Evolutionary conservation across 2,888 invertebrate species (phyloP).

Genomic region (Orthosia cruda): DNA sequence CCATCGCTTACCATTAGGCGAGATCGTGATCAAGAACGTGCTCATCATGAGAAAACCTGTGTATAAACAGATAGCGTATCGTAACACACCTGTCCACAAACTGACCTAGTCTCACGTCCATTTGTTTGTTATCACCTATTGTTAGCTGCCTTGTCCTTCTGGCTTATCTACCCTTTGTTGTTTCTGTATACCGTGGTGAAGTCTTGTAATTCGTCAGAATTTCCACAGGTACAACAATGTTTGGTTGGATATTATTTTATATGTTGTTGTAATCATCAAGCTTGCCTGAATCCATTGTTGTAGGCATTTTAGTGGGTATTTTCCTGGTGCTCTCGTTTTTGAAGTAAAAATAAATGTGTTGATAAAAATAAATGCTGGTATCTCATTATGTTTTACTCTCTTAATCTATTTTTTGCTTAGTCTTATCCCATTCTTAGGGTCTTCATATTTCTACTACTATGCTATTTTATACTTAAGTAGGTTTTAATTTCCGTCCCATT

Average conservation of each 20-base stretch:
- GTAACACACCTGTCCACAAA: constrained; percentile 21
- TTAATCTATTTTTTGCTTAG: background rate
- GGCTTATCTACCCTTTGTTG: background rate
- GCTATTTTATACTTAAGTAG: background rate
- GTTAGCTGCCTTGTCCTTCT: constrained; percentile 25
- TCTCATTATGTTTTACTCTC: background rate
- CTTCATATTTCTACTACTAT: background rate
- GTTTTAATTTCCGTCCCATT: constrained; percentile 17
- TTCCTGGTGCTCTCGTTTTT: constrained; percentile 1
- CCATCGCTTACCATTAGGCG: no score
- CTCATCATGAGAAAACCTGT: no score
- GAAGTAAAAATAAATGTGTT: background rate
- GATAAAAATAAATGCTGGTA: background rate
- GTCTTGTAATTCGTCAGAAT: constrained; percentile 38
- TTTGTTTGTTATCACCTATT: background rate
- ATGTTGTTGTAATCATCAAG: constrained; percentile 24
- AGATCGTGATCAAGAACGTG: no score
- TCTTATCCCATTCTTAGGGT: background rate
- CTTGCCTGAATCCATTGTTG: constrained; percentile 19
- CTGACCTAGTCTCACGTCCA: constrained; percentile 14
- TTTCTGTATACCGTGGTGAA: constrained; percentile 15
- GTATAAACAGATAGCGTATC: background rate
- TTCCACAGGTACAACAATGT: constrained; percentile 31
- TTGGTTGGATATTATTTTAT: constrained; percentile 38
- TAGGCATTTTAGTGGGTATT: constrained; percentile 9